phyloP scores from a whole-genome alignment of 1,140 invertebrate genomes.

The Trichomalopsis sarcophagae region DNA sequence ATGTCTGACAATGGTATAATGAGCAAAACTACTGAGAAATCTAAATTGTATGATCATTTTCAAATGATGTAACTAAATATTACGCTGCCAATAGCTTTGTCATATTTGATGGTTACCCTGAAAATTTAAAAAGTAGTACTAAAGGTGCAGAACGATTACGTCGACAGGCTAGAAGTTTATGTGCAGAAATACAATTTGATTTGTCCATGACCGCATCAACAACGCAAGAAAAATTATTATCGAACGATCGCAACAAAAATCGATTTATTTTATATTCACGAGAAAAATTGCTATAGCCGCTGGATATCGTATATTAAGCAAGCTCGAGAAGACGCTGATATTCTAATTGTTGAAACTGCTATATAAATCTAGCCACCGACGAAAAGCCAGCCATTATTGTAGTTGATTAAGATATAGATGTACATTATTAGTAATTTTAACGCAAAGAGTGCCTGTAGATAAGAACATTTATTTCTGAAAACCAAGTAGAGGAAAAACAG shows the following conservation, averaged over 20 bases:
- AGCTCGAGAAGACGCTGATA: neutral
- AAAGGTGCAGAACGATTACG: too few species aligned
- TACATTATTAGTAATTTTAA: neutral
- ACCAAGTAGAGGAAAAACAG: neutral
- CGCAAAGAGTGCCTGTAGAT: neutral
- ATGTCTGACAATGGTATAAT: neutral
- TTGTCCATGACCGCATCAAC: too few species aligned
- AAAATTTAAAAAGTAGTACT: too few species aligned
- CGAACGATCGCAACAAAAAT: too few species aligned
- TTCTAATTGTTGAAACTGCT: neutral
- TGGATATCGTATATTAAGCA: neutral
- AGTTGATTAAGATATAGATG: neutral
- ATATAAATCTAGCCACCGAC: neutral
- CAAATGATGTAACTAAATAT: too few species aligned
- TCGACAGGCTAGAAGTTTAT: too few species aligned
- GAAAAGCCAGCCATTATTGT: neutral
- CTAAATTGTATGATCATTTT: conserved; percentile 6
- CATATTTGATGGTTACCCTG: too few species aligned
- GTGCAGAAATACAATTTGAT: too few species aligned
- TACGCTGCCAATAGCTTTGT: too few species aligned
- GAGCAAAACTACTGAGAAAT: neutral
- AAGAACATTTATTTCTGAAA: neutral
- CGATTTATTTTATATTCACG: too few species aligned
- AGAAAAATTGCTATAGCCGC: neutral
- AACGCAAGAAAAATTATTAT: too few species aligned